Percentiles rank a stretch among this genome's conserved stretches.
Evolutionary conservation across 2,797 vertebrate genomes (phyloP).

Genomic region (Typhlichthys subterraneus): DNA sequence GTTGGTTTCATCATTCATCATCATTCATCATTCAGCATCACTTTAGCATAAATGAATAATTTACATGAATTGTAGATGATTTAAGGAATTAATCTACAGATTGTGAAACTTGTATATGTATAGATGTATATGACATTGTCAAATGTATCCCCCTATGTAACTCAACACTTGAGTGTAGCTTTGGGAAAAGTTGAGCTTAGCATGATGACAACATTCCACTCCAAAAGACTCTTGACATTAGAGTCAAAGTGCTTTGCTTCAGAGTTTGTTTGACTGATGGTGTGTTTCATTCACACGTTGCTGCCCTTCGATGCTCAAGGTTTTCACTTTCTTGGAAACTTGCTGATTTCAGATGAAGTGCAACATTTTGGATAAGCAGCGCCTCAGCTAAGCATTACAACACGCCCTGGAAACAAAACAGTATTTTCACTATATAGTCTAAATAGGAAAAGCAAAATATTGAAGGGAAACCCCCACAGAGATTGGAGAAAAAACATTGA

Average conservation of each 20-base stretch:
- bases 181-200: not conserved
- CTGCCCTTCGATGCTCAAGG: conserved; percentile 9
- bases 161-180: conserved; percentile 8
- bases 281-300: conserved; percentile 18
- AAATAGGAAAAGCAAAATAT: conserved; percentile 16
- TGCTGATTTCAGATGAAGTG: conserved; percentile 21
- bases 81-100: no score
- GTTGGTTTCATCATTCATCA: no score
- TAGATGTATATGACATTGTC: not conserved
- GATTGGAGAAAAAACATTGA: conserved; percentile 32
- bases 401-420: conserved; percentile 21
- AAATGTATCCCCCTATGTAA: conserved; percentile 11
- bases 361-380: conserved; percentile 1
- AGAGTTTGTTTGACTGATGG: not conserved
- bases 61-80: no score
- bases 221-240: conserved; percentile 22
- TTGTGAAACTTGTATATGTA: no score
- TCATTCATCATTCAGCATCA: no score
- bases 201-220: not conserved
- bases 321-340: conserved; percentile 11
- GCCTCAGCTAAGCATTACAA: conserved; percentile 12
- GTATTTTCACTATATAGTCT: conserved; percentile 50
- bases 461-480: conserved; percentile 6
- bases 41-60: no score
- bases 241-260: not conserved